Evolutionary conservation across 1,140 invertebrate genomes (phyloP), one percentile per base, ranked within the genome.

Genomic region (Eriocheir sinensis): DNA sequence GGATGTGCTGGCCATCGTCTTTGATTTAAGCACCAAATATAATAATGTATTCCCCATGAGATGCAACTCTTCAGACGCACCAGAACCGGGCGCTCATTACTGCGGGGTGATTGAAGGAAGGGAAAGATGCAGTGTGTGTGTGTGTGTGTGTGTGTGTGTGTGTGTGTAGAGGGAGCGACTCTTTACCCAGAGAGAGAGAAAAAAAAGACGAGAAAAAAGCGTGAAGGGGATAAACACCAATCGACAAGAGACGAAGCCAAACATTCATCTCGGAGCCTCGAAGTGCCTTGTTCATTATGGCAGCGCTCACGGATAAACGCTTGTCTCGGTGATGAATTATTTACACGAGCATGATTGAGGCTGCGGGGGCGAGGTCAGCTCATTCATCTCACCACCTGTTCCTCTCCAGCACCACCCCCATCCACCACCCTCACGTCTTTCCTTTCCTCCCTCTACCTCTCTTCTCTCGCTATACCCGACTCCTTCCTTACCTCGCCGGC

Each of bases 341-440:
- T 41, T 86, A 60, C 88, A 53, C 88, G 88, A 34, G 30, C 44
- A 53, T 53, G 40, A 90, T 90, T 34, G 91, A 92, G 91, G 53
- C 32, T 41, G 91, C 27, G 79, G 53, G 91, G 72, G 60, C 38
- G 91, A 92, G 91, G 83, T 86, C 83, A 40, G 32, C 34, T 41
- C 83, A 86, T 86, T 41, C 83, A 41, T 86, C 83, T 86, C 40
- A 41, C 83, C 40, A 86, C 36, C 83, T 41, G 83, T 17, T 86
- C 36, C 27, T 41, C 83, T 72, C n/a, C n/a, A n/a, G n/a, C n/a
- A n/a, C n/a, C n/a, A n/a, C n/a, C n/a, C n/a, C n/a, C n/a, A n/a
- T n/a, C n/a, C n/a, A n/a, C n/a, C n/a, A n/a, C n/a, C n/a, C n/a
- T n/a, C n/a, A n/a, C n/a, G n/a, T n/a, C n/a, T n/a, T n/a, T n/a